These are phyloP conservation scores for Arizona elegans DNA, from an alignment of 2,113 vertebrate species.

Conservation along the genomic window DNA sequence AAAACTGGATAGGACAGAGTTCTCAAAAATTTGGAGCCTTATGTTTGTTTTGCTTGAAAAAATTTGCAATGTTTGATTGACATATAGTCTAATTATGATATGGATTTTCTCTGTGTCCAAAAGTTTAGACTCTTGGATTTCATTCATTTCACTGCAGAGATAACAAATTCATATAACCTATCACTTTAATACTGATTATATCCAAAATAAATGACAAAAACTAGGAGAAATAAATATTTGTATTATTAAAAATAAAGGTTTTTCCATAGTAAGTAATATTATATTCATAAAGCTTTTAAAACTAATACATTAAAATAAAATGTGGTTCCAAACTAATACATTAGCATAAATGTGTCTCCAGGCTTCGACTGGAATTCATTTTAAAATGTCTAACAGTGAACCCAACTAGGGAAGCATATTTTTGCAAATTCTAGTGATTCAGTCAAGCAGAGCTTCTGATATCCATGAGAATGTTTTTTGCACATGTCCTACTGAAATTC, in stretches of 20 bases:
- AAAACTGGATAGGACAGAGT: neutral
- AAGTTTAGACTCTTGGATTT: neutral
- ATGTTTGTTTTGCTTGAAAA: conserved; percentile 6
- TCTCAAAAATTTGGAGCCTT: neutral
- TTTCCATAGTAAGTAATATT: neutral
- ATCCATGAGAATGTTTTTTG: neutral
- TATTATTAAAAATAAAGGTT: neutral
- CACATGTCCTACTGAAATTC: neutral
- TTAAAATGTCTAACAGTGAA: neutral
- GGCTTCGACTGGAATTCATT: neutral
- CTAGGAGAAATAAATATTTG: neutral
- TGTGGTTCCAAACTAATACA: neutral
- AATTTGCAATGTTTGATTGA: neutral
- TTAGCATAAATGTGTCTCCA: neutral
- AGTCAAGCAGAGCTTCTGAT: neutral
- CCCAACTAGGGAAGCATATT: neutral
- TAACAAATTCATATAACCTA: conserved; percentile 24
- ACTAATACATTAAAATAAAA: neutral
- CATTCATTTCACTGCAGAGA: conserved; percentile 26
- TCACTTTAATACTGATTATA: conserved; percentile 21
- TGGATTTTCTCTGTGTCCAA: conserved; percentile 7
- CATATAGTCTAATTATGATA: conserved; percentile 20
- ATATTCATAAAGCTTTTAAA: neutral
- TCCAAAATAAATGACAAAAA: neutral
- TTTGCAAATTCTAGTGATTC: neutral